Conservation (phyloP, 1,140 invertebrate species). For the Trinorchestia longiramus region DNA sequence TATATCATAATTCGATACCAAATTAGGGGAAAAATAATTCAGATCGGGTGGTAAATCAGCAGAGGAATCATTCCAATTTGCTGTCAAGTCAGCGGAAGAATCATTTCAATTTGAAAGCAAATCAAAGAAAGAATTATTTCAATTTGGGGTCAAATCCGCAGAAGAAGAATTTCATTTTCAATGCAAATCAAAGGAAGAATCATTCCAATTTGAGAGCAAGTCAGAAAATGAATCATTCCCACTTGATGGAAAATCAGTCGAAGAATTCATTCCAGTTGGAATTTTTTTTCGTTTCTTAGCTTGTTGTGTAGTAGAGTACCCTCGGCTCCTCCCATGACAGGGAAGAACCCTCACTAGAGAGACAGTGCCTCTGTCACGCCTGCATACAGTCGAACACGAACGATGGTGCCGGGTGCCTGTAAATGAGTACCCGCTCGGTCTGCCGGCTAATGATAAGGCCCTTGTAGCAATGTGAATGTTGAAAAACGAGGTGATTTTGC, state of each 20-base stretch:
- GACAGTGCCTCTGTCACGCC: neutral
- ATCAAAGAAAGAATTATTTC: too few relatives aligned
- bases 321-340: constrained; percentile 22
- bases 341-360: neutral
- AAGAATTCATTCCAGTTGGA: neutral
- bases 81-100: too few relatives aligned
- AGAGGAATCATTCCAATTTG: too few relatives aligned
- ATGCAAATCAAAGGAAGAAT: too few relatives aligned
- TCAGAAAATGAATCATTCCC: too few relatives aligned
- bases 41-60: too few relatives aligned
- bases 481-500: neutral
- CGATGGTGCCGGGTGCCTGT: neutral
- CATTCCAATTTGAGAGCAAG: too few relatives aligned
- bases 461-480: neutral
- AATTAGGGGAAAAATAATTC: too few relatives aligned
- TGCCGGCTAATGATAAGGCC: neutral
- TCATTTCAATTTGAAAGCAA: too few relatives aligned
- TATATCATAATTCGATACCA: too few relatives aligned
- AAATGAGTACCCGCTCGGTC: neutral
- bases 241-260: neutral
- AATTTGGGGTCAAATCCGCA: neutral
- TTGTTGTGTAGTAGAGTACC: neutral
- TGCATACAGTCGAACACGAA: neutral
- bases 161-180: too few relatives aligned
- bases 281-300: neutral